These are phyloP conservation scores for Symphodus melops DNA, from an alignment of 2,113 vertebrate species.

Conservation along the genomic window DNA sequence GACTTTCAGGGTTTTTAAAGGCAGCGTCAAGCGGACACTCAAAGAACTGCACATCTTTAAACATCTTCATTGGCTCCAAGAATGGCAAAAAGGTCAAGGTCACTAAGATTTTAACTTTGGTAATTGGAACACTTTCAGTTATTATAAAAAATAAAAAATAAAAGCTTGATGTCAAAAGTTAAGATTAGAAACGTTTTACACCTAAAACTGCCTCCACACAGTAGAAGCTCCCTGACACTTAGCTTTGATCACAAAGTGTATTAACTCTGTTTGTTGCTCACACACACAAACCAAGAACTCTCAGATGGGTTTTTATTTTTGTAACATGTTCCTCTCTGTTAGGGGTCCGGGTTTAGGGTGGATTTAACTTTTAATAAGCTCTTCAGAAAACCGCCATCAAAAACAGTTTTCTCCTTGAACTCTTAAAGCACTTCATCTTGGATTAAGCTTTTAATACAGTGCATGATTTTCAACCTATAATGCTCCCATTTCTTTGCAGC, in stretches of 20 bases:
- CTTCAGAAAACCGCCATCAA: conserved; percentile 27
- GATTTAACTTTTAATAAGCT: conserved; percentile 46
- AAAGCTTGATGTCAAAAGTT: background rate
- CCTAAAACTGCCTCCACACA: background rate
- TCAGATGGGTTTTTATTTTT: background rate
- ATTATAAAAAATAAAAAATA: background rate
- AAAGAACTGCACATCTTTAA: too few species aligned
- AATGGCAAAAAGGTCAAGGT: too few species aligned
- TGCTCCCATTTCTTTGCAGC: background rate
- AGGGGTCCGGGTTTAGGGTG: conserved; percentile 26
- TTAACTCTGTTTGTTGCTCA: conserved; percentile 21
- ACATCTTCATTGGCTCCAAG: too few species aligned
- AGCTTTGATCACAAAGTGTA: conserved; percentile 3
- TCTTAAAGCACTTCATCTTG: conserved; percentile 29
- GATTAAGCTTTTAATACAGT: conserved; percentile 1
- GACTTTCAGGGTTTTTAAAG: too few species aligned
- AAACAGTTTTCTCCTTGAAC: conserved; percentile 15
- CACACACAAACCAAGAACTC: conserved; percentile 15
- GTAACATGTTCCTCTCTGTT: conserved; percentile 9
- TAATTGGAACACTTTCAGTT: background rate
- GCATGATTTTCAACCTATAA: conserved; percentile 17
- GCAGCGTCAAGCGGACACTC: too few species aligned
- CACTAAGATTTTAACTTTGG: background rate
- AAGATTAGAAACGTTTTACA: conserved; percentile 1
- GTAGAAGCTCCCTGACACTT: conserved; percentile 1